Evolutionary conservation across 2,888 invertebrate genomes (phyloP).

Genomic region (Anoplius nigerrimus): DNA sequence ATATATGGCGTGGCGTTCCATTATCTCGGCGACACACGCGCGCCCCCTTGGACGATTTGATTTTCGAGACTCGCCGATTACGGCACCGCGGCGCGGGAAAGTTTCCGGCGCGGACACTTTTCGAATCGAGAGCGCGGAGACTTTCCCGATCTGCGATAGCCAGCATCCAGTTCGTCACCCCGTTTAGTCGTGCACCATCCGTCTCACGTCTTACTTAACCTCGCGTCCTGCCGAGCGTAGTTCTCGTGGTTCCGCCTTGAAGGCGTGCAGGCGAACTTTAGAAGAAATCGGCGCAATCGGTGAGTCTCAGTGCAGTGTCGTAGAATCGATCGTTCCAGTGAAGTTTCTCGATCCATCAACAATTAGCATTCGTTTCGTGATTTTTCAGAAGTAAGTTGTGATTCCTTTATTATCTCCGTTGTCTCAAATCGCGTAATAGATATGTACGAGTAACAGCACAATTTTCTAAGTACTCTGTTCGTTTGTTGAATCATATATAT

Average conservation of each 20-base stretch:
- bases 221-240: slow-evolving; percentile 17
- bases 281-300: slow-evolving; percentile 20
- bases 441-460: no score
- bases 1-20: no score
- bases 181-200: slow-evolving; percentile 55
- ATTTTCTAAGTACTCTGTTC: no score
- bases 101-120: slow-evolving; percentile 28
- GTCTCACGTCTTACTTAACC: slow-evolving; percentile 42
- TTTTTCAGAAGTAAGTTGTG: no score
- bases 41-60: no score
- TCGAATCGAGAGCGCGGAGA: slow-evolving; percentile 29
- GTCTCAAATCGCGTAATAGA: no score
- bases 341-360: no score
- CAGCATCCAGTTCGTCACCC: slow-evolving; percentile 43
- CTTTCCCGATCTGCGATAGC: slow-evolving; percentile 48
- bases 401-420: no score
- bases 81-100: slow-evolving; percentile 14
- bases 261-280: background rate
- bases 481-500: no score
- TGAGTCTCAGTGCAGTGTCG: slow-evolving; percentile 20
- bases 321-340: background rate
- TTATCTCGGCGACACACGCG: no score
- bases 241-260: slow-evolving; percentile 9
- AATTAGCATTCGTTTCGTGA: background rate
- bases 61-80: background rate